Evolutionary conservation across 1,140 invertebrate genomes (phyloP), one percentile per base, ranked within the genome.

Genomic region (Nebria ingens): DNA sequence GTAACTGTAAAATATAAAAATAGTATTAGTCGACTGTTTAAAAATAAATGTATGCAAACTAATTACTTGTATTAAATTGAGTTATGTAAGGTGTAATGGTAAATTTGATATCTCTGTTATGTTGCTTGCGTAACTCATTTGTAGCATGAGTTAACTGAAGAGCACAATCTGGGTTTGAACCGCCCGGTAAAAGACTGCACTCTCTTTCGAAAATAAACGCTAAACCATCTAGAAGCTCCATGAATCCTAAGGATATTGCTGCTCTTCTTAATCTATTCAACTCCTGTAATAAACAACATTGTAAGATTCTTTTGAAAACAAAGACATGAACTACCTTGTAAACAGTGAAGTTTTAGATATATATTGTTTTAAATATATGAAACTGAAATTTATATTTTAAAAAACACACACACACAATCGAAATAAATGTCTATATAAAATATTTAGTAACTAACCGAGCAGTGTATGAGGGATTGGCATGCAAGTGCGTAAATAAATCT

Each of bases 141-240:
- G 89, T 87, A 13, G 91, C 92, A 72, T 96, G 91, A 15, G 90
- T 86, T 57, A 97, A 78, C 68, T 97, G 93, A 25, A 96, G 68
- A 1, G 89, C 84, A 66, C 90, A 93, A 64, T 95, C 93, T 0
- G 88, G 87, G 70, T 91, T 87, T 19, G 91, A 80, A 56, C 78
- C 79, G 9, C 79, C 78, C 2, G 87, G 78, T 0, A 90, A 84
- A 54, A 97, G 73, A 1, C 84, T 83, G 62, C 90, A 91, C 70
- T 98, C 95, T 51, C 93, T 79, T 64, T 98, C 93, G 55, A 97
- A 78, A 58, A 97, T 85, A 40, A 75, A 76, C 0, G 87, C 86
- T 53, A 91, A 73, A 6, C 85, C 85, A 54, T 85, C 84, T 1
- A 91, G 68, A 15, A 91, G 70, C 57, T 90, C 86, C 0, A 87